A percentile compares a stretch with the other conserved stretches of the same genome.
phyloP scores from a whole-genome alignment of 2,888 invertebrate species.

The Troglohyphantes excavatus region DNA sequence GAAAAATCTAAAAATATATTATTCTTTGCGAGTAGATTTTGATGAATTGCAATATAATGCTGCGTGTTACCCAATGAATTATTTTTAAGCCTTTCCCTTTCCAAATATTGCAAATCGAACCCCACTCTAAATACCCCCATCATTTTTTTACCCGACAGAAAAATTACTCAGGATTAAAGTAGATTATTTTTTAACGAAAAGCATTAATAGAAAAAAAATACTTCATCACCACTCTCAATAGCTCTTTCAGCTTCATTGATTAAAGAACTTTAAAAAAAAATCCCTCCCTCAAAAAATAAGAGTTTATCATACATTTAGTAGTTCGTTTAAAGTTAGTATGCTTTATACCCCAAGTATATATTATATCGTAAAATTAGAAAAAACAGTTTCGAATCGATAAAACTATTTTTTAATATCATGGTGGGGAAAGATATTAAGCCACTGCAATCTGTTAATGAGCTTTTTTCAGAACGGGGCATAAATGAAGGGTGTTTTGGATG shows the following conservation, averaged over 20 bases:
- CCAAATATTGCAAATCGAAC: not conserved
- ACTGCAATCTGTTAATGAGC: too few relatives aligned
- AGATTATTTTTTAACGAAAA: conserved; percentile 44
- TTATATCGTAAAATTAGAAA: not conserved
- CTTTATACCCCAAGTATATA: too few relatives aligned
- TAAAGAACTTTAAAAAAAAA: not conserved
- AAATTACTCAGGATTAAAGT: conserved; percentile 55
- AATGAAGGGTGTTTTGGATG: not conserved
- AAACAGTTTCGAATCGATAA: not conserved
- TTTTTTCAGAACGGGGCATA: not conserved
- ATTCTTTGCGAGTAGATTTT: too few relatives aligned
- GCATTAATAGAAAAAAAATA: not conserved
- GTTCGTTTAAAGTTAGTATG: conserved; percentile 10
- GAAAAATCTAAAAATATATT: too few relatives aligned
- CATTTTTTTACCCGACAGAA: conserved; percentile 16
- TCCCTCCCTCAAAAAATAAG: not conserved
- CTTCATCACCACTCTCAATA: not conserved
- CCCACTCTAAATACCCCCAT: not conserved
- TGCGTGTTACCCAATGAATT: too few relatives aligned
- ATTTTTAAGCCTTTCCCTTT: too few relatives aligned
- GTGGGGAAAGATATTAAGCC: too few relatives aligned
- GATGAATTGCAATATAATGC: too few relatives aligned
- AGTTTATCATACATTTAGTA: not conserved
- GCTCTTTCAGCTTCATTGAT: conserved; percentile 9
- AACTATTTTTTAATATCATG: too few relatives aligned